Conservation (phyloP, 2,113 vertebrate species). For the Hassar affinis region DNA sequence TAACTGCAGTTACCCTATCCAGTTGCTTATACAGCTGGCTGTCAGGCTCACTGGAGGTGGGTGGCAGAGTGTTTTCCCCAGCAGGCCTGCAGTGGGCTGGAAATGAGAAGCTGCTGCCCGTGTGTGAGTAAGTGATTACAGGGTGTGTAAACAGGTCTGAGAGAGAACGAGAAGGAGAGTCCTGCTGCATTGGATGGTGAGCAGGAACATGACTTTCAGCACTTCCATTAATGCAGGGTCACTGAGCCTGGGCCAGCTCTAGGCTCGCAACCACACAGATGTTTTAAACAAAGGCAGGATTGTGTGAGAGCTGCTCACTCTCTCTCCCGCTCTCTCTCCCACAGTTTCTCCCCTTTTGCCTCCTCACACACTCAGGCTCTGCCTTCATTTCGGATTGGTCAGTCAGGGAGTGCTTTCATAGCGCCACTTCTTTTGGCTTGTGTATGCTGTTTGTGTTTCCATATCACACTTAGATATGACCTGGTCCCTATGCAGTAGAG, state of each 20-base stretch:
- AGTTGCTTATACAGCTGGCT: neutral
- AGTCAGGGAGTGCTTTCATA: slow-evolving; percentile 10
- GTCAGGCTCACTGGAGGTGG: neutral
- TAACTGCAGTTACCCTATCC: neutral
- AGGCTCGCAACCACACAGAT: slow-evolving; percentile 52
- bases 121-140: slow-evolving; percentile 34
- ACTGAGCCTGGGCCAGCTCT: slow-evolving; percentile 37
- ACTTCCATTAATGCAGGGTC: slow-evolving; percentile 55
- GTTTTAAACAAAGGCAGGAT: slow-evolving; percentile 64
- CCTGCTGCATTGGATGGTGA: slow-evolving; percentile 1
- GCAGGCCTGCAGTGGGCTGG: neutral
- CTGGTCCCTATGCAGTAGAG: neutral
- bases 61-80: neutral
- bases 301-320: slow-evolving; percentile 48
- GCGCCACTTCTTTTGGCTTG: slow-evolving; percentile 14
- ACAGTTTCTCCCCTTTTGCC: slow-evolving; percentile 2
- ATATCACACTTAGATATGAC: neutral
- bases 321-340: slow-evolving; percentile 1
- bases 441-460: neutral
- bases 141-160: slow-evolving; percentile 19
- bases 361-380: neutral
- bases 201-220: slow-evolving; percentile 49
- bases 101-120: slow-evolving; percentile 2
- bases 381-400: slow-evolving; percentile 14
- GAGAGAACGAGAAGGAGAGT: neutral